Percentiles rank a stretch among this genome's conserved stretches.
phyloP scores from a whole-genome alignment of 2,113 vertebrate genomes.

The Mormyrus iriodes region DNA sequence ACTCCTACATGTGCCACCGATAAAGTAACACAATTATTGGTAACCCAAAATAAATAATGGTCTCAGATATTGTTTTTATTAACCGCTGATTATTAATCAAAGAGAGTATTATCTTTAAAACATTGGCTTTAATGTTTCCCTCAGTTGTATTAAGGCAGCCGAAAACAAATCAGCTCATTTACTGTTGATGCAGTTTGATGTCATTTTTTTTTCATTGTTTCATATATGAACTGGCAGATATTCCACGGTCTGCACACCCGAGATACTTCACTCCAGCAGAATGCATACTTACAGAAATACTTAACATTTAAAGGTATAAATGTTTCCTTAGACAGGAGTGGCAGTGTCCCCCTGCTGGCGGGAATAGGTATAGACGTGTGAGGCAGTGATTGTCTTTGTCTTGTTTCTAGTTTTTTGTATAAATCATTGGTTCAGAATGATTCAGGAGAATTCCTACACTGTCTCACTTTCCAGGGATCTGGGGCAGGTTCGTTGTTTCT shows the following conservation, averaged over 20 bases:
- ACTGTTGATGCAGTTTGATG: not conserved
- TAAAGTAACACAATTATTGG: not conserved
- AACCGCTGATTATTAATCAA: not conserved
- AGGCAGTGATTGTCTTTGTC: not conserved
- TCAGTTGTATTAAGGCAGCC: not conserved
- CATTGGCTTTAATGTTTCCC: not conserved
- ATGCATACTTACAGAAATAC: not conserved
- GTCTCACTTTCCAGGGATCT: not conserved
- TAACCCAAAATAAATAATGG: not conserved
- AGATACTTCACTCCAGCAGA: not conserved
- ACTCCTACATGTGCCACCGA: not conserved
- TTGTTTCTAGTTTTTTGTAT: not conserved
- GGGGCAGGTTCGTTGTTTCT: not conserved
- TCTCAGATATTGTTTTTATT: not conserved
- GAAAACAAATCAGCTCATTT: not conserved
- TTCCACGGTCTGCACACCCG: not conserved
- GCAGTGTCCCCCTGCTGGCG: not conserved
- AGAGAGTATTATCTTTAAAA: not conserved
- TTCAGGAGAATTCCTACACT: not conserved
- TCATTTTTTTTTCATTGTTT: not conserved
- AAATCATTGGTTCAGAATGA: not conserved
- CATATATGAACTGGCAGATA: not conserved
- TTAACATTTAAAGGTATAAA: not conserved
- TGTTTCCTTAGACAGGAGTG: not conserved
- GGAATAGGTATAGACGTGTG: not conserved